Percentiles rank a stretch among this genome's conserved stretches.
Evolutionary conservation across 2,888 invertebrate species (phyloP).

Genomic region (Desoria tigrina): DNA sequence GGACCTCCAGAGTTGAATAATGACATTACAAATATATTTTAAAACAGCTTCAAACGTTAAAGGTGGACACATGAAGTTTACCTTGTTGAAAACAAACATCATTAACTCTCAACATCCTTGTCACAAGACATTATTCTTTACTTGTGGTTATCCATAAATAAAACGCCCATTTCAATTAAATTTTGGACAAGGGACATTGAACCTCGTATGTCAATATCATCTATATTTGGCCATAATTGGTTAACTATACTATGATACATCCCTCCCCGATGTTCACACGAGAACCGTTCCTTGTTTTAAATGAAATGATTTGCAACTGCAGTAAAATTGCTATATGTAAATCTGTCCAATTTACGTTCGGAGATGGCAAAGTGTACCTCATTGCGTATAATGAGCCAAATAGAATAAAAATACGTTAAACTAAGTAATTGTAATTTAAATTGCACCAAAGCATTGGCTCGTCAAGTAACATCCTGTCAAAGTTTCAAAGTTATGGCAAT

Average conservation of each 20-base stretch:
- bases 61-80: too few species aligned
- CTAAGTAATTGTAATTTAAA: too few species aligned
- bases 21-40: constrained; percentile 1
- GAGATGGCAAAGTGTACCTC: too few species aligned
- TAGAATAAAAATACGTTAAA: too few species aligned
- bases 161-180: constrained; percentile 14
- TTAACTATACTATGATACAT: not conserved
- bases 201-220: constrained; percentile 18
- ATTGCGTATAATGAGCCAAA: too few species aligned
- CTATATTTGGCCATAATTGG: constrained; percentile 8
- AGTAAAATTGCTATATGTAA: too few species aligned
- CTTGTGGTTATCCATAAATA: not conserved
- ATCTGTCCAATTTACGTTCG: too few species aligned
- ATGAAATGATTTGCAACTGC: too few species aligned
- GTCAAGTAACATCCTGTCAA: constrained; percentile 15
- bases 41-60: not conserved
- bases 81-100: constrained; percentile 14
- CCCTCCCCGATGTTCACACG: too few species aligned
- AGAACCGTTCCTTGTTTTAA: too few species aligned
- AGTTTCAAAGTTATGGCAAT: constrained; percentile 8
- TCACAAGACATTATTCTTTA: not conserved
- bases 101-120: constrained; percentile 14
- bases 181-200: constrained; percentile 22
- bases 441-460: not conserved
- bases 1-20: constrained; percentile 18